Evolutionary conservation across 2,113 vertebrate genomes (phyloP), one percentile per base, ranked within the genome.

Genomic region (Daboia siamensis): DNA sequence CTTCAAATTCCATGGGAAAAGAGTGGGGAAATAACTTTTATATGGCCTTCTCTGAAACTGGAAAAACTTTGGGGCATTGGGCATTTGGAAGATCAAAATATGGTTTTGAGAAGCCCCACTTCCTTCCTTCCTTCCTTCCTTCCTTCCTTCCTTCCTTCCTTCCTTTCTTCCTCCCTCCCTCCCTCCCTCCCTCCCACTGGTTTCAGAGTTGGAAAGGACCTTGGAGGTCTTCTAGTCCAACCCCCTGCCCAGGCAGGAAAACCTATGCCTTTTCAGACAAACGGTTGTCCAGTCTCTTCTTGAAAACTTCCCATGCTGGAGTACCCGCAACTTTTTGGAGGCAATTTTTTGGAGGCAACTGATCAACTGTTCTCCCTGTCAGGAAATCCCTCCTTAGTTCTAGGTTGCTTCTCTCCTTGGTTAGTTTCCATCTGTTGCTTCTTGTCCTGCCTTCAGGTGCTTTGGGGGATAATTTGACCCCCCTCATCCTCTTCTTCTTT

Each of bases 41-140:
- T 93, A 95, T 94, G 33, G 74, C 44, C n/a, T 29, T 24, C 4
- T n/a, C 90, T 46, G 44, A 21, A 87, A 88, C 44, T 64, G 91
- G 90, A 91, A 92, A 0, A 57, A 57, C 10, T 33, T 69, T 93
- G 92, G 90, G 55, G 6, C 59, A 90, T 24, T 92, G 2, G 29
- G 54, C 55, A 7, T 17, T 24, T 91, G 23, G 48, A 69, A 23
- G 57, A 54, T 21, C 20, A 87, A 91, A 87, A 61, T 24, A 69
- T 12, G 64, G 48, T 54, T 92, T 11, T 57, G 48, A 44, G 21
- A 21, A 64, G 29, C 2, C 13, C 44, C 39, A n/a, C 15, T 48
- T 7, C 1, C 48, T 48, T 7, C 6, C 48, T 7, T 48, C 7
- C 48, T 48, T 23, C 21, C 56, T 1, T 56, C 17, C 3, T 54